Evolutionary conservation across 1,140 invertebrate genomes (phyloP).

Genomic region (Anoplolepis gracilipes): DNA sequence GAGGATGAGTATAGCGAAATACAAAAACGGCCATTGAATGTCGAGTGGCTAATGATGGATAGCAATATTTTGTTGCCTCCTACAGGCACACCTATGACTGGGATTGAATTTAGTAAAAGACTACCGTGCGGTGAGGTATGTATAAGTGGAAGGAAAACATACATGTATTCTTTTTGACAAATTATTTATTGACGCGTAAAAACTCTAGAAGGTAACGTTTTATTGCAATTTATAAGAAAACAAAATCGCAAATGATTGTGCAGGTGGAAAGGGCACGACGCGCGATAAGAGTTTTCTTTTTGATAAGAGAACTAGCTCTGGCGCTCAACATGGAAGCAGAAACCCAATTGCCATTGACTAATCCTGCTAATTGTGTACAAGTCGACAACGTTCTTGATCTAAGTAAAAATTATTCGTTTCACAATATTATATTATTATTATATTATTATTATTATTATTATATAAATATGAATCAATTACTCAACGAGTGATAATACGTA

Average conservation of each 20-base stretch:
- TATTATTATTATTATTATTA: too few relatives aligned
- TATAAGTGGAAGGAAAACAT: constrained; percentile 40
- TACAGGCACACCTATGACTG: constrained; percentile 98
- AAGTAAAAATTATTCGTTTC: constrained; percentile 88
- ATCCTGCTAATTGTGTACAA: constrained; percentile 95
- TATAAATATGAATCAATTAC: background rate
- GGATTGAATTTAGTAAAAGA: constrained; percentile 97
- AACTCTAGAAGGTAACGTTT: background rate
- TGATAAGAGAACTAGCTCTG: constrained; percentile 94
- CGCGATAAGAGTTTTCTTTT: constrained; percentile 97
- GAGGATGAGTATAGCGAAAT: constrained; percentile 99
- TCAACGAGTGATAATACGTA: background rate
- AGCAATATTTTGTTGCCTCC: constrained; percentile 98
- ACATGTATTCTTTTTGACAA: background rate
- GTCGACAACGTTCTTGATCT: constrained; percentile 97
- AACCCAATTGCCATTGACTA: constrained; percentile 95
- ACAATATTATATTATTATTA: too few relatives aligned
- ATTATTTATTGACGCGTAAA: constrained; percentile 20
- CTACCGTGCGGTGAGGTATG: constrained; percentile 97
- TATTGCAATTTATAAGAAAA: constrained; percentile 45
- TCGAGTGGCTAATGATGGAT: constrained; percentile 98
- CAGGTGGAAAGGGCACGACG: constrained; percentile 96
- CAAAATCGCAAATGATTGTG: constrained; percentile 64
- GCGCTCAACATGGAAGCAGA: constrained; percentile 93
- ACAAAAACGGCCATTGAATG: constrained; percentile 94